Conservation (phyloP, 2,797 vertebrate genomes). For the Acanthurus lineatus region DNA sequence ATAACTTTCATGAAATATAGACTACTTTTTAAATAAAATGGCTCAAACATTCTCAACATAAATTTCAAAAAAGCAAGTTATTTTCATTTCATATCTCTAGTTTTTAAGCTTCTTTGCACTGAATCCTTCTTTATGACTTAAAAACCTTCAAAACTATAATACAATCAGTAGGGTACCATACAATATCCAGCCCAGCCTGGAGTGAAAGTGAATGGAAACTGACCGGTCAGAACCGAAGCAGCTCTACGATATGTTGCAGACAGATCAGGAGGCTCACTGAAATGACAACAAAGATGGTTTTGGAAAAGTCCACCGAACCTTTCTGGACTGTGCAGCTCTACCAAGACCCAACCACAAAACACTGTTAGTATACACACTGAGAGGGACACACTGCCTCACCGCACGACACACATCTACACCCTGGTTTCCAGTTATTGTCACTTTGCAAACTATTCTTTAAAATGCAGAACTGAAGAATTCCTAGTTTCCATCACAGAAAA, state of each 20-base stretch:
- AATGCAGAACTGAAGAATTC: conserved; percentile 4
- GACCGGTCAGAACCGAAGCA: not conserved
- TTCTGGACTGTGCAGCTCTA: not conserved
- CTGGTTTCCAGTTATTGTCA: conserved; percentile 53
- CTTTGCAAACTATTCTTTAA: conserved; percentile 29
- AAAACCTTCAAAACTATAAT: not conserved
- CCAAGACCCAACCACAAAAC: conserved; percentile 45
- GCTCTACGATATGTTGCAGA: conserved; percentile 33
- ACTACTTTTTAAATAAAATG: conserved; percentile 3
- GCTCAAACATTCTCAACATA: conserved; percentile 18
- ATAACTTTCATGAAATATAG: conserved; percentile 6
- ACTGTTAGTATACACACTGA: conserved; percentile 40
- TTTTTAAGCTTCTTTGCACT: conserved; percentile 13
- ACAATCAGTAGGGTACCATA: not conserved
- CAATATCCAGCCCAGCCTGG: conserved; percentile 7
- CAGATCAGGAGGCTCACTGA: not conserved
- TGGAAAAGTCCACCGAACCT: not conserved
- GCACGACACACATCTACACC: conserved; percentile 12
- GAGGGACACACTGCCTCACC: not conserved
- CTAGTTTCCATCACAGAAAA: conserved; percentile 8
- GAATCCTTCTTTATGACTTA: not conserved
- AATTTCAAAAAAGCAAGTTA: conserved; percentile 1
- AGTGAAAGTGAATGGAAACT: not conserved
- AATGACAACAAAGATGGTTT: conserved; percentile 2
- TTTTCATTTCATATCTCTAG: not conserved